Evolutionary conservation across 2,113 vertebrate genomes (phyloP).

Genomic region (Hyla sarda): DNA sequence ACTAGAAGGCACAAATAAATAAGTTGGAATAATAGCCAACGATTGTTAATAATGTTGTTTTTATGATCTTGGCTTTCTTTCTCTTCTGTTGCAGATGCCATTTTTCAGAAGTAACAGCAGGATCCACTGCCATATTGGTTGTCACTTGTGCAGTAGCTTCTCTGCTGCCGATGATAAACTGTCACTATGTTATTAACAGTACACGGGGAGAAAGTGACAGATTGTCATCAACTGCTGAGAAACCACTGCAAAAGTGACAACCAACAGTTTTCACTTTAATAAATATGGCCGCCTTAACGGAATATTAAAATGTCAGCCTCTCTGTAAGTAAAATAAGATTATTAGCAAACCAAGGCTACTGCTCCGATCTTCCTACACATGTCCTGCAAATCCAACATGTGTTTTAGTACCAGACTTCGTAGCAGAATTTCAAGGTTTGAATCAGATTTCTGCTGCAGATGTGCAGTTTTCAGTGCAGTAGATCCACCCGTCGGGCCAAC

Average conservation of each 20-base stretch:
- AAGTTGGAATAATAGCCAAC: not conserved
- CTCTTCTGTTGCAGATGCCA: not conserved
- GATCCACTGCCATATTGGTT: not conserved
- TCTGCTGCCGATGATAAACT: not conserved
- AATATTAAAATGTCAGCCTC: not conserved
- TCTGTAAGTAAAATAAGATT: not conserved
- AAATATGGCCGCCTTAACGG: not conserved
- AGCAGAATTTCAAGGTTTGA: too few relatives aligned
- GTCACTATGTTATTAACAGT: conserved; percentile 17
- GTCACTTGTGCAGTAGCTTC: not conserved
- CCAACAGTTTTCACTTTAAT: not conserved
- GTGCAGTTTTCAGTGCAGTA: too few relatives aligned
- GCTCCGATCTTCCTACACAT: not conserved
- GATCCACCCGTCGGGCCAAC: too few relatives aligned
- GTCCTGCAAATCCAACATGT: not conserved
- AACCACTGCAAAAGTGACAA: not conserved
- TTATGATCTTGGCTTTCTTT: not conserved
- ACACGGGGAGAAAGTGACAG: not conserved
- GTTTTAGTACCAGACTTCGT: too few relatives aligned
- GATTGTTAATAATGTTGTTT: not conserved
- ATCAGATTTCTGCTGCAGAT: too few relatives aligned
- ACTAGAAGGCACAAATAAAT: not conserved
- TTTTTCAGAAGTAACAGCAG: conserved; percentile 9
- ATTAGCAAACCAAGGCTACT: not conserved
- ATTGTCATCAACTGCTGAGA: conserved; percentile 22